Conservation (phyloP, 2,888 invertebrate genomes). For the Adineta ricciae region DNA sequence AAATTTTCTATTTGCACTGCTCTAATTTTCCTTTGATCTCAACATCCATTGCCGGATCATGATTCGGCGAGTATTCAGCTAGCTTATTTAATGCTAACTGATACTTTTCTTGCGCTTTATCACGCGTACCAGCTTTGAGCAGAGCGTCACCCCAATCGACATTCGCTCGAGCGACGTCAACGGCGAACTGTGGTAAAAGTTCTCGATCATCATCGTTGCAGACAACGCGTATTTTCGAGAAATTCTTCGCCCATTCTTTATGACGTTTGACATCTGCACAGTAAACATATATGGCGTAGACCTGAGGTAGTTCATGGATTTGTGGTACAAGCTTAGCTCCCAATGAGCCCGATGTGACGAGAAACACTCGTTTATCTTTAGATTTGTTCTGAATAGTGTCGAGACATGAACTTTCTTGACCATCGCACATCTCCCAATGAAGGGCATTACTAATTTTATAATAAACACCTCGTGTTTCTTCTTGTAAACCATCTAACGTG, state of each 20-base stretch:
- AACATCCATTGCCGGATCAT: background rate
- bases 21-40: background rate
- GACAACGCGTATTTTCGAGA: background rate
- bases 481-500: background rate
- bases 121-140: background rate
- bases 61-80: background rate
- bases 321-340: background rate
- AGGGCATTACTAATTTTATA: background rate
- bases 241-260: background rate
- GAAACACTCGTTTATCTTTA: background rate
- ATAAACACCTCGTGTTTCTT: background rate
- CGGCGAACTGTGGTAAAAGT: background rate
- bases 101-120: background rate
- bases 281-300: background rate
- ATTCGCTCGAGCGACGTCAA: background rate
- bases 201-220: background rate
- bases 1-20: background rate
- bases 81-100: background rate
- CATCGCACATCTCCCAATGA: background rate
- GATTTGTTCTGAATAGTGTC: background rate
- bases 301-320: background rate
- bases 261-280: background rate
- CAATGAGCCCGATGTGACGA: background rate
- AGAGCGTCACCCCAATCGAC: background rate
- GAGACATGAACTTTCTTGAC: background rate